A percentile compares a stretch with the other conserved stretches of the same genome.
Evolutionary conservation across 1,140 invertebrate species (phyloP).

Genomic region (Pygmarrhopalites habei): DNA sequence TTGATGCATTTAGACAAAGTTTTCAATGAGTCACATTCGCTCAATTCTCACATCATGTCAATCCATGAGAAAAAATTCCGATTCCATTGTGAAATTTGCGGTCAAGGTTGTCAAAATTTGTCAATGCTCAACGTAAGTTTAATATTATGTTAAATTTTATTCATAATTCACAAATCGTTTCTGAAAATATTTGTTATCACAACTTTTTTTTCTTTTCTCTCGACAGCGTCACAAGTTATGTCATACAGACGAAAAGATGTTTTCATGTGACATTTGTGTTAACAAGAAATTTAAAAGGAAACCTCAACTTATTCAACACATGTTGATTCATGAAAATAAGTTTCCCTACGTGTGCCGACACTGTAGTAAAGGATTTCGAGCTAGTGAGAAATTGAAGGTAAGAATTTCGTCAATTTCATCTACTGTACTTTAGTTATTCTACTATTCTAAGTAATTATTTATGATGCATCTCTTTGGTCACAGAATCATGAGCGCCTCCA

Average conservation of each 20-base stretch:
- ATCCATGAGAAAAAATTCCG: slow-evolving; percentile 2
- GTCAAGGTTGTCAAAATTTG: neutral
- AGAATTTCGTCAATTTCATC: too few relatives aligned
- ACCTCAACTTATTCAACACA: neutral
- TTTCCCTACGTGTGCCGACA: neutral
- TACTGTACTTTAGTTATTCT: too few relatives aligned
- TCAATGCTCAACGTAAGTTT: neutral
- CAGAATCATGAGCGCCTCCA: too few relatives aligned
- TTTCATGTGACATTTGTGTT: neutral
- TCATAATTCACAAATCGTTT: too few relatives aligned
- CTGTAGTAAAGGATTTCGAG: neutral
- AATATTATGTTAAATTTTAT: too few relatives aligned
- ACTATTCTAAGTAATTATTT: too few relatives aligned
- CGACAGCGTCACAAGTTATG: neutral
- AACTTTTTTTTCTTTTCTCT: too few relatives aligned
- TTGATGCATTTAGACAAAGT: too few relatives aligned
- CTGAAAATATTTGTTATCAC: too few relatives aligned
- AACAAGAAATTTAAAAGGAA: slow-evolving; percentile 1
- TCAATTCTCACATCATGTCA: neutral
- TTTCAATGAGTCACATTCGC: neutral
- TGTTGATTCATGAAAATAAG: neutral
- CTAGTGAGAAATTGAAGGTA: neutral
- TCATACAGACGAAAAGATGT: neutral
- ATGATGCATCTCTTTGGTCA: too few relatives aligned
- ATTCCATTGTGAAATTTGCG: slow-evolving; percentile 2